These are phyloP conservation scores for Cosmia pyralina DNA, from an alignment of 2,888 invertebrate genomes.

Conservation along the genomic window DNA sequence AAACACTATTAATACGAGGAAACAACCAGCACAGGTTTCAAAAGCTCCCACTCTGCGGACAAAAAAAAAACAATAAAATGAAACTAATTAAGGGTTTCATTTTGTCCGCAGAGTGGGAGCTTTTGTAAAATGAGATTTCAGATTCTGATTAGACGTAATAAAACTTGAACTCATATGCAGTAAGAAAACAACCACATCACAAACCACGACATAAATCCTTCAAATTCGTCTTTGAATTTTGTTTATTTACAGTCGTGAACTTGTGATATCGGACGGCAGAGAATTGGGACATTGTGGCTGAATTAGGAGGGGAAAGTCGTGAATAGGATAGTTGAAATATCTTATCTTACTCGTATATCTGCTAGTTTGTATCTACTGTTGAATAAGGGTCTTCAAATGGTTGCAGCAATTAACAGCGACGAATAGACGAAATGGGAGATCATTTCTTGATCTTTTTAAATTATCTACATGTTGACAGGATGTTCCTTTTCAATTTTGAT, in stretches of 20 bases:
- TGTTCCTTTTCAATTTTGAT: too few species aligned
- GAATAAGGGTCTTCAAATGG: too few species aligned
- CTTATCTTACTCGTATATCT: slow-evolving; percentile 24
- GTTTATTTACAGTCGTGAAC: slow-evolving; percentile 23
- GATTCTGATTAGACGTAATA: not conserved
- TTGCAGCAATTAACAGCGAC: not conserved
- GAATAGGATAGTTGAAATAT: slow-evolving; percentile 7
- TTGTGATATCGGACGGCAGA: not conserved
- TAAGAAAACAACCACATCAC: too few species aligned
- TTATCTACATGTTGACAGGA: not conserved
- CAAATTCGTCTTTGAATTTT: slow-evolving; percentile 2
- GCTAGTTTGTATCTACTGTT: not conserved
- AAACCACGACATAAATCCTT: not conserved
- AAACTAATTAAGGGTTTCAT: not conserved
- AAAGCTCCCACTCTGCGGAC: not conserved
- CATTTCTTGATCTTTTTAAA: not conserved
- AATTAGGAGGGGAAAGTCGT: not conserved
- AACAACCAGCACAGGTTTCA: not conserved
- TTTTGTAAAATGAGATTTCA: not conserved
- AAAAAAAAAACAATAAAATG: too few species aligned
- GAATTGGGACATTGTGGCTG: not conserved
- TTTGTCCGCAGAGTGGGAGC: too few species aligned
- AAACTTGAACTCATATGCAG: not conserved
- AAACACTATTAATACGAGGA: not conserved
- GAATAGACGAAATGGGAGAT: not conserved